A percentile compares a stretch with the other conserved stretches of the same genome.
These are phyloP conservation scores for Panagrolaimus sp. DNA, from an alignment of 1,140 invertebrate genomes.

Conservation along the genomic window DNA sequence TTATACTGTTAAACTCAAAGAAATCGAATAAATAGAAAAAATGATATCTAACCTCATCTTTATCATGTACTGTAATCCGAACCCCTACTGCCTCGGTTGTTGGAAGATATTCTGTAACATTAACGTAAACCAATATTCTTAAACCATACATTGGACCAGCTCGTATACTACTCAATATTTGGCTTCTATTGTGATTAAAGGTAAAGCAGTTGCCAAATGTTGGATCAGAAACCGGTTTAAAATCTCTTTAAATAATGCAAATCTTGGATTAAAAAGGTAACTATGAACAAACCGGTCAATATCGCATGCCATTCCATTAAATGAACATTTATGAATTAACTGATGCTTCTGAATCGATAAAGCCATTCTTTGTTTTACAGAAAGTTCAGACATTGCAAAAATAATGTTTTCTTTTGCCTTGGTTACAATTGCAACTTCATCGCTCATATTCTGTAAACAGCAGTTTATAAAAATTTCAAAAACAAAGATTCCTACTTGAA, in stretches of 20 bases:
- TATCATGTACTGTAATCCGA: conserved; percentile 46
- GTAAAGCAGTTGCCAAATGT: conserved; percentile 46
- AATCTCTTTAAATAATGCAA: conserved; percentile 52
- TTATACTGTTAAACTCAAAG: too few species aligned
- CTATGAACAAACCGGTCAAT: conserved; percentile 50
- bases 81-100: conserved; percentile 48
- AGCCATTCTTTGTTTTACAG: conserved; percentile 30
- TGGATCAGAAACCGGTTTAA: conserved; percentile 35
- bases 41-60: too few species aligned
- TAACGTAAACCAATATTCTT: conserved; percentile 45
- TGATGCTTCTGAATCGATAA: conserved; percentile 46
- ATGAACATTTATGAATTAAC: conserved; percentile 49
- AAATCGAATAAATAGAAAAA: too few species aligned
- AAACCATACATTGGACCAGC: conserved; percentile 44
- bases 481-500: conserved; percentile 32
- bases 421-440: conserved; percentile 51
- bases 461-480: background rate
- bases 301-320: conserved; percentile 49
- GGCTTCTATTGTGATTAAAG: conserved; percentile 43
- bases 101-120: conserved; percentile 47
- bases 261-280: conserved; percentile 50
- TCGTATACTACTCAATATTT: conserved; percentile 39
- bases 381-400: conserved; percentile 48
- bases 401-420: conserved; percentile 53
- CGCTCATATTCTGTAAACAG: conserved; percentile 46